Percentiles rank a stretch among this genome's conserved stretches.
phyloP scores from a whole-genome alignment of 2,113 vertebrate genomes.

The Glareola pratincola region DNA sequence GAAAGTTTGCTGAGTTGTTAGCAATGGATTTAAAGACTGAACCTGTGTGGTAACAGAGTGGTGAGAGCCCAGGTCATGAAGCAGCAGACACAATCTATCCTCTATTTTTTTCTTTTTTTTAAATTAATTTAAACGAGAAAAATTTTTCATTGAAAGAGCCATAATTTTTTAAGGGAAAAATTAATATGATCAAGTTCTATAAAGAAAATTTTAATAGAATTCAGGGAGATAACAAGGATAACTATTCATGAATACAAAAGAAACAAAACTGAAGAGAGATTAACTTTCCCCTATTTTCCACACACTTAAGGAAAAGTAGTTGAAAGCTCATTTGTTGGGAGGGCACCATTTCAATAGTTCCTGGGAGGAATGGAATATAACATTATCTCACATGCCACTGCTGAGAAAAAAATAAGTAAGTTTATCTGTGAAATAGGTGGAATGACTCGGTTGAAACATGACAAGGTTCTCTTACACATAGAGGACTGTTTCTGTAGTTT shows the following conservation, averaged over 20 bases:
- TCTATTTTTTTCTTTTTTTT: no score
- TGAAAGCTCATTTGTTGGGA: background rate
- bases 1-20: background rate
- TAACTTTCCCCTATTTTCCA: background rate
- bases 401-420: background rate
- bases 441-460: background rate
- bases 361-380: background rate
- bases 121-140: background rate
- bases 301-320: background rate
- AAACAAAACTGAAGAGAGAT: background rate
- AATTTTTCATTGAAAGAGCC: fast-evolving
- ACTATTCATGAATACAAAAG: background rate
- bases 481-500: background rate
- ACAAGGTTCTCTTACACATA: background rate
- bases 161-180: background rate
- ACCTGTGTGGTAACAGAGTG: background rate
- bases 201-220: background rate
- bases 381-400: background rate
- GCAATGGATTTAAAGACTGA: background rate
- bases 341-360: background rate
- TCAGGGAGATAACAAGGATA: background rate
- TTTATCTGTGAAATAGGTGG: background rate
- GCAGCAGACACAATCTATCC: background rate
- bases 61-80: background rate
- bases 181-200: background rate